These are phyloP conservation scores for Drusus annulatus DNA, from an alignment of 1,140 invertebrate species.

Conservation along the genomic window DNA sequence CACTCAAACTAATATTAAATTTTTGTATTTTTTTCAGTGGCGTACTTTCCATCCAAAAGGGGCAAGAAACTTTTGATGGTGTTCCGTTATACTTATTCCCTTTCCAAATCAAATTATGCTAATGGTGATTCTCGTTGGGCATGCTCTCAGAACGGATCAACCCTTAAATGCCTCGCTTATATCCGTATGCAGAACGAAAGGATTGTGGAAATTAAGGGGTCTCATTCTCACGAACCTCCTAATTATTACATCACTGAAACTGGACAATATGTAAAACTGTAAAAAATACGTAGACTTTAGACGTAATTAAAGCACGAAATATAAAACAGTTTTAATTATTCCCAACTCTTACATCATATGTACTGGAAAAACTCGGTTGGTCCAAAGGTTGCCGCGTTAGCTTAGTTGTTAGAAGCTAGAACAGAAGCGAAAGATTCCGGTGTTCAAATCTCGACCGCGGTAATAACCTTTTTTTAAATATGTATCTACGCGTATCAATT, in stretches of 20 bases:
- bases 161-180: background rate
- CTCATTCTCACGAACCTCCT: background rate
- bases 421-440: too few species aligned
- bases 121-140: background rate
- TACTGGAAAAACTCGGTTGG: too few species aligned
- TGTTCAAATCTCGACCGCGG: too few species aligned
- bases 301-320: too few species aligned
- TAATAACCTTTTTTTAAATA: too few species aligned
- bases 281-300: background rate
- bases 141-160: background rate
- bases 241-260: background rate
- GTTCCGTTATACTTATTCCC: background rate
- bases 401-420: too few species aligned
- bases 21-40: background rate
- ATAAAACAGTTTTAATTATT: too few species aligned
- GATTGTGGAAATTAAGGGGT: background rate
- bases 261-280: background rate
- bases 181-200: background rate
- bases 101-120: background rate
- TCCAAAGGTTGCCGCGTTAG: too few species aligned
- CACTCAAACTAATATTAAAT: too few species aligned
- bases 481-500: too few species aligned
- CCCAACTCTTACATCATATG: too few species aligned
- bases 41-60: background rate
- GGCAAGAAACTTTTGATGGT: slow-evolving; percentile 8